These are phyloP conservation scores for Oxycera nigricornis DNA, from an alignment of 2,888 invertebrate species.

Conservation along the genomic window DNA sequence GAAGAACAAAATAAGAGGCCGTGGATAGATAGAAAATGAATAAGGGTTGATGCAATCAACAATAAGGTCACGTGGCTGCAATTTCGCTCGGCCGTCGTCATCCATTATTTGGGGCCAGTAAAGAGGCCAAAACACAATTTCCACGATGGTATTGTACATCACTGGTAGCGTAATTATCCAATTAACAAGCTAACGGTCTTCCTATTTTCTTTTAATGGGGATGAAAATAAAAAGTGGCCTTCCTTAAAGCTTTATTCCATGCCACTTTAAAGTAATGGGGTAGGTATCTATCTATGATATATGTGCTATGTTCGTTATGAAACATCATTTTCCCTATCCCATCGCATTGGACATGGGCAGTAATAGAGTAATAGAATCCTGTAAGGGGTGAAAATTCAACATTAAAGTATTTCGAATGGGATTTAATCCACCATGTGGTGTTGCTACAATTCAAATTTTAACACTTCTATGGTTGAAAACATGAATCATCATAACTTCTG, in stretches of 20 bases:
- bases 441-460: too few species aligned
- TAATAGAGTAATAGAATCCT: too few species aligned
- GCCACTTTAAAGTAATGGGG: neutral
- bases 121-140: constrained; percentile 28
- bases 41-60: constrained; percentile 47
- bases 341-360: too few species aligned
- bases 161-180: constrained; percentile 44
- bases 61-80: constrained; percentile 62
- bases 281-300: too few species aligned
- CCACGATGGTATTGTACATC: neutral
- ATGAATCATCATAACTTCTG: too few species aligned
- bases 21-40: constrained; percentile 3
- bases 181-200: constrained; percentile 39
- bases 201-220: neutral
- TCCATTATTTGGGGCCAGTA: neutral
- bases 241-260: neutral
- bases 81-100: constrained; percentile 51
- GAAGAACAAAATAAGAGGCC: neutral
- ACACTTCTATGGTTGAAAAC: too few species aligned
- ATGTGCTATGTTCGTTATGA: too few species aligned
- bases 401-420: too few species aligned
- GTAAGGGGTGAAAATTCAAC: too few species aligned
- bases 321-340: too few species aligned
- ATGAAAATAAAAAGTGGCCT: neutral
- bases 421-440: too few species aligned